Conservation (phyloP, 2,797 vertebrate species). For the Acropternis orthonyx region DNA sequence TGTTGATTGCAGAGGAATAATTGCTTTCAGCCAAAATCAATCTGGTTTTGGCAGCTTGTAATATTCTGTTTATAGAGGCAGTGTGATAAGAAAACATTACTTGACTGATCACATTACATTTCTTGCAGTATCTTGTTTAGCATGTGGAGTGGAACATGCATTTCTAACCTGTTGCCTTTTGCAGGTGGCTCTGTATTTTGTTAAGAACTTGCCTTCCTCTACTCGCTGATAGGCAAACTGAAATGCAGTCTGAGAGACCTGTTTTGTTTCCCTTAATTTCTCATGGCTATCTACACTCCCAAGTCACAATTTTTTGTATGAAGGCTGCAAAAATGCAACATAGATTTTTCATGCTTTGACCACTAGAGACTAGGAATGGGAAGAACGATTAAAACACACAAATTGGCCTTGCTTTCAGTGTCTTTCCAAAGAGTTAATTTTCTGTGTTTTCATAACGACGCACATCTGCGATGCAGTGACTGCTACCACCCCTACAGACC, state of each 20-base stretch:
- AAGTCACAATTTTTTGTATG: neutral
- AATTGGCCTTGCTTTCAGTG: neutral
- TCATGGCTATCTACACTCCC: neutral
- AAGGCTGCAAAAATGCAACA: neutral
- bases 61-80: neutral
- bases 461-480: fast-evolving
- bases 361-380: neutral
- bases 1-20: neutral
- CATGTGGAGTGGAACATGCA: neutral
- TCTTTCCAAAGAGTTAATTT: neutral
- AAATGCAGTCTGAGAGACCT: neutral
- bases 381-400: neutral
- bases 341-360: neutral
- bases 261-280: neutral
- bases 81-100: neutral
- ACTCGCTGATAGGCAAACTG: neutral
- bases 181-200: neutral
- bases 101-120: neutral
- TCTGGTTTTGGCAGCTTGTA: slow-evolving; percentile 6
- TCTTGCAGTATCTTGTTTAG: neutral
- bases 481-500: neutral
- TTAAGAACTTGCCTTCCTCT: neutral
- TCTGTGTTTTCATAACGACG: neutral
- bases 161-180: neutral
- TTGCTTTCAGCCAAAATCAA: neutral